These are phyloP conservation scores for Stictonetta naevosa DNA, from an alignment of 2,113 vertebrate species.

Conservation along the genomic window DNA sequence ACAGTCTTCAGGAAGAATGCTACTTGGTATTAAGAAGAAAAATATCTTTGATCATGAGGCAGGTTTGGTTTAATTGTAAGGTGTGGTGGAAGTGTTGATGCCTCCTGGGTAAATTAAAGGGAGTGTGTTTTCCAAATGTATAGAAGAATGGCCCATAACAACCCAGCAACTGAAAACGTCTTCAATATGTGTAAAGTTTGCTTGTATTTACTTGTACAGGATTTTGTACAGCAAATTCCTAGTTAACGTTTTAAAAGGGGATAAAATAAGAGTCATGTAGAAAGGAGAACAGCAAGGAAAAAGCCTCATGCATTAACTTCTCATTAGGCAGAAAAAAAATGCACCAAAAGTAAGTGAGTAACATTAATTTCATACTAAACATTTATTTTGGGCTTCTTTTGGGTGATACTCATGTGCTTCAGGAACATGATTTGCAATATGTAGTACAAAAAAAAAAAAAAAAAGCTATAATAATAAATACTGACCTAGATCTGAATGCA, in stretches of 20 bases:
- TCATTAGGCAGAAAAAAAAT: background rate
- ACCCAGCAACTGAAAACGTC: background rate
- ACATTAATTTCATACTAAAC: background rate
- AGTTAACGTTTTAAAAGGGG: background rate
- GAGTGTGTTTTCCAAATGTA: background rate
- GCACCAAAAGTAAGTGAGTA: background rate
- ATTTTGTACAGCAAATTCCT: background rate
- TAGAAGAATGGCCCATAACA: background rate
- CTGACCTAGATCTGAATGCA: background rate
- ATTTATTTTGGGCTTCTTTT: background rate
- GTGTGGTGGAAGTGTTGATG: background rate
- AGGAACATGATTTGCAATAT: background rate
- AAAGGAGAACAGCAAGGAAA: background rate
- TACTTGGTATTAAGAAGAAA: background rate
- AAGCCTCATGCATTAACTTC: background rate
- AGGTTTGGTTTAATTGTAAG: background rate
- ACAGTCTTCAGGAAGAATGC: background rate
- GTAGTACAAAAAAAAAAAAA: background rate
- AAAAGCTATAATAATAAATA: background rate
- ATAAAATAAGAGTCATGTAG: background rate
- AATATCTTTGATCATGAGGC: background rate
- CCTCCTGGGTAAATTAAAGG: background rate
- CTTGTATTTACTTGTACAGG: background rate
- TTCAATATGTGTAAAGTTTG: background rate
- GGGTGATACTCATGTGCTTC: background rate